phyloP scores from a whole-genome alignment of 2,113 vertebrate species.

The Stigmatopora nigra region DNA sequence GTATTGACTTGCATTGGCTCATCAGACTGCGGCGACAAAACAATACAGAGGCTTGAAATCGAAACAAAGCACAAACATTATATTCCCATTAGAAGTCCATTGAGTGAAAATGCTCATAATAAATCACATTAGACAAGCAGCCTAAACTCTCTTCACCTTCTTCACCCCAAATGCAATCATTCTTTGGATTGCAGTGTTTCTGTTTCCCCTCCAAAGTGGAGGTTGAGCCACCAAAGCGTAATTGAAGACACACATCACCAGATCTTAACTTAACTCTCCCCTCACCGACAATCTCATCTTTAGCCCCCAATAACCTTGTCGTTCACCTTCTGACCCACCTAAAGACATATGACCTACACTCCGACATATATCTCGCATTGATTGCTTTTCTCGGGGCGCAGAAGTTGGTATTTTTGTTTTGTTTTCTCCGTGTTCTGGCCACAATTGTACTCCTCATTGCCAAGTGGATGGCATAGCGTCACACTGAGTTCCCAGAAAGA shows the following conservation, averaged over 20 bases:
- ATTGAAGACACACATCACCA: background rate
- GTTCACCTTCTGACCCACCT: background rate
- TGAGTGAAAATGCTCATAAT: background rate
- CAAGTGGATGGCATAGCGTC: background rate
- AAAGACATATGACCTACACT: background rate
- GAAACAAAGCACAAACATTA: background rate
- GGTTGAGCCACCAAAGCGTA: background rate
- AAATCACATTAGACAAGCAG: background rate
- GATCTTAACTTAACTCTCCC: background rate
- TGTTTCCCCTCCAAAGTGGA: background rate
- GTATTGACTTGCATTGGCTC: background rate
- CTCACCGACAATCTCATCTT: background rate
- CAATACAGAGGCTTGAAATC: background rate
- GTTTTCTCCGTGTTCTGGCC: background rate
- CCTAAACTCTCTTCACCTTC: background rate
- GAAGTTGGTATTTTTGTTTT: background rate
- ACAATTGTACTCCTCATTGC: slow-evolving; percentile 1
- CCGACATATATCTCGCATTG: background rate
- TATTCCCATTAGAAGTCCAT: slow-evolving; percentile 1
- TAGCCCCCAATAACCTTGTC: slow-evolving; percentile 5
- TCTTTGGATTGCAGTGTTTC: background rate
- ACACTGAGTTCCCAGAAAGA: background rate
- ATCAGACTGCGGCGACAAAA: background rate
- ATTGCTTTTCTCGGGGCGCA: background rate
- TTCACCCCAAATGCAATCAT: background rate